Conservation (phyloP, 1,140 invertebrate genomes). For the Drosophila bipectinata region DNA sequence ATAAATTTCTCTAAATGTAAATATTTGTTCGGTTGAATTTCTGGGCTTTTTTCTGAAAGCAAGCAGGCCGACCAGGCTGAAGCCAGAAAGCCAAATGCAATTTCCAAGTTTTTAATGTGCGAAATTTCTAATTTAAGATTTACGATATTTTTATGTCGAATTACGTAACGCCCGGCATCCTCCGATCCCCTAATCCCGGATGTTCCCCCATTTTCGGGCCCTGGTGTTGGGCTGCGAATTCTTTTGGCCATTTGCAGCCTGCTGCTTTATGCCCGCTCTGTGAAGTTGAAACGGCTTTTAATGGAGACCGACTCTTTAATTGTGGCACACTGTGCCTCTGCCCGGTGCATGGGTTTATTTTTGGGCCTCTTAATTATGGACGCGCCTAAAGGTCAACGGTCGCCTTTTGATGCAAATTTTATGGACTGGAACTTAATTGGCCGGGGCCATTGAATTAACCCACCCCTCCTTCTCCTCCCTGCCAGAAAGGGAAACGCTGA, state of each 20-base stretch:
- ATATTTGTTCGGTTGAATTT: constrained; percentile 53
- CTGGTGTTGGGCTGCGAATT: constrained; percentile 76
- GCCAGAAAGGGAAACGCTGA: constrained; percentile 16
- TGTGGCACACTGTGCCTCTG: constrained; percentile 35
- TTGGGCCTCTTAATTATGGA: constrained; percentile 62
- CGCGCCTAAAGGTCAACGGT: constrained; percentile 56
- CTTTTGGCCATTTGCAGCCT: constrained; percentile 30
- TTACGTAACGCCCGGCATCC: constrained; percentile 43
- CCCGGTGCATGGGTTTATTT: constrained; percentile 42
- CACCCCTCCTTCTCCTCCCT: not conserved
- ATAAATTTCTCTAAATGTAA: not conserved
- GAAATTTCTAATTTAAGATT: constrained; percentile 83
- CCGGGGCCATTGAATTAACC: constrained; percentile 23
- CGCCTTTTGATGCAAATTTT: constrained; percentile 64
- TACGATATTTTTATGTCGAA: constrained; percentile 83
- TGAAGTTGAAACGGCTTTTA: constrained; percentile 58
- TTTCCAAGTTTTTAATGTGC: constrained; percentile 83
- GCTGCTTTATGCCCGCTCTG: constrained; percentile 39
- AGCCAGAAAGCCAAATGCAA: constrained; percentile 71
- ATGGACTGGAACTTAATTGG: constrained; percentile 78
- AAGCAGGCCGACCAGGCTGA: constrained; percentile 27
- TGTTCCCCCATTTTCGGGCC: constrained; percentile 70
- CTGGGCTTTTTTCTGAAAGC: constrained; percentile 32
- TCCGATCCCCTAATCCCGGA: constrained; percentile 11
- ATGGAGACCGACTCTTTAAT: constrained; percentile 58